Conservation (phyloP, 92 coral and sea anemone species). For the Plumapathes pennacea region DNA sequence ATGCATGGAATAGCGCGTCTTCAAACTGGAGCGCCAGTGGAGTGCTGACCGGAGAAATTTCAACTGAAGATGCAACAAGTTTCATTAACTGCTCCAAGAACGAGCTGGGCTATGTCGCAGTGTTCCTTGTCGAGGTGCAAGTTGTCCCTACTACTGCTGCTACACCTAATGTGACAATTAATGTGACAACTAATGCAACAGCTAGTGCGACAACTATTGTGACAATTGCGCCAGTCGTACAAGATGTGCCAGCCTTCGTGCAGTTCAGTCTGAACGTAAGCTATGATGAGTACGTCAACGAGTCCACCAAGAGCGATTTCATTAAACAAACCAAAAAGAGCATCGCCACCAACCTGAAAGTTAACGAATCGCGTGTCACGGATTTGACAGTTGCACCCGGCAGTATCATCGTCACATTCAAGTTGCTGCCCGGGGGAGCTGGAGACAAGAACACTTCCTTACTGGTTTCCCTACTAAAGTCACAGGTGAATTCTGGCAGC, state of each 20-base stretch:
- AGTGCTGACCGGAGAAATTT: conserved; percentile 22
- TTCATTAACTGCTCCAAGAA: conserved; percentile 43
- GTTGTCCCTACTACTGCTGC: conserved; percentile 37
- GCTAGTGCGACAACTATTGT: no score
- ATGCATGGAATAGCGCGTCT: conserved; percentile 56
- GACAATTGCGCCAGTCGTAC: background rate
- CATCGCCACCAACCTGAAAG: conserved; percentile 36
- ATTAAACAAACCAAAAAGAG: background rate
- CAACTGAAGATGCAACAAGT: conserved; percentile 7
- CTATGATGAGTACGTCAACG: conserved; percentile 32
- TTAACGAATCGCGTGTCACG: conserved; percentile 44
- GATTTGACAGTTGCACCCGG: conserved; percentile 46
- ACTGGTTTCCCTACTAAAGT: conserved; percentile 21
- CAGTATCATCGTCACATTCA: conserved; percentile 72
- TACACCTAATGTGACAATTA: background rate
- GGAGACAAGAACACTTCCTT: conserved; percentile 32
- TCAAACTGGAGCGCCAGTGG: conserved; percentile 61
- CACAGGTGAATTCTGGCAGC: conserved; percentile 35
- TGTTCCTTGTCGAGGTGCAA: conserved; percentile 48
- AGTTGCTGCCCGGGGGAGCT: conserved; percentile 45
- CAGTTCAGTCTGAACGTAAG: conserved; percentile 37
- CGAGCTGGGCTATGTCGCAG: conserved; percentile 60
- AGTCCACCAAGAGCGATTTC: conserved; percentile 25
- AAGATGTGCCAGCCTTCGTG: conserved; percentile 9
- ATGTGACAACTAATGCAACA: no score